phyloP scores from a whole-genome alignment of 2,797 vertebrate species.

The Sebastiscus tertius region DNA sequence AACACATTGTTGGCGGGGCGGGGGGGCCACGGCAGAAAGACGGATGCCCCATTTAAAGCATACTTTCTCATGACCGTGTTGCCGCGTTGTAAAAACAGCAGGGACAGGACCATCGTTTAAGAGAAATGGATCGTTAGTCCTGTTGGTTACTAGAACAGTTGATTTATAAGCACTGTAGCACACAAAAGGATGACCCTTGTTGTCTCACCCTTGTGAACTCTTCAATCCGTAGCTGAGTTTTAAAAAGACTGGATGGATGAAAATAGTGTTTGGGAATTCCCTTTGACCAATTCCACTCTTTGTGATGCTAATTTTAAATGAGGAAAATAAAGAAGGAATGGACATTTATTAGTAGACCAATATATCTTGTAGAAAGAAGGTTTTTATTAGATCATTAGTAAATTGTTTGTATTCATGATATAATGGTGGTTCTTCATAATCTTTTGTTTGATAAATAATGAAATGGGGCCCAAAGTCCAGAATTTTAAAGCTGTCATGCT shows the following conservation, averaged over 20 bases:
- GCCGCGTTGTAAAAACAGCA: slow-evolving; percentile 57
- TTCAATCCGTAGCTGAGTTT: background rate
- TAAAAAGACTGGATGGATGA: slow-evolving; percentile 14
- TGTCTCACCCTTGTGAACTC: slow-evolving; percentile 28
- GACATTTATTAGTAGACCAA: slow-evolving; percentile 26
- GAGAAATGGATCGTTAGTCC: slow-evolving; percentile 5
- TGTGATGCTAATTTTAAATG: slow-evolving; percentile 42
- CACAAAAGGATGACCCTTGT: slow-evolving; percentile 27
- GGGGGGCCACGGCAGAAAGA: slow-evolving; percentile 29
- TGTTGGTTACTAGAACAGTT: slow-evolving; percentile 10
- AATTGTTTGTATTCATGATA: background rate
- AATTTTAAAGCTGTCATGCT: background rate
- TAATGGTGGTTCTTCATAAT: background rate
- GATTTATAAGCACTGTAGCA: slow-evolving; percentile 37
- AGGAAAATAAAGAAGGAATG: background rate
- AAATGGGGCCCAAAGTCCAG: background rate
- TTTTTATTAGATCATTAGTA: slow-evolving; percentile 7
- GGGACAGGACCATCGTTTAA: slow-evolving; percentile 13
- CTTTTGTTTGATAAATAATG: background rate
- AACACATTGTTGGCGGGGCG: slow-evolving; percentile 53
- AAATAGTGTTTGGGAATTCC: slow-evolving; percentile 32
- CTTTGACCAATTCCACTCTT: slow-evolving; percentile 11
- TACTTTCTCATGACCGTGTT: slow-evolving; percentile 54
- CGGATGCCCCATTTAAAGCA: slow-evolving; percentile 40
- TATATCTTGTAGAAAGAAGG: background rate